Percentiles rank a stretch among this genome's conserved stretches.
Evolutionary conservation across 2,797 vertebrate species (phyloP).

Genomic region (Cossypha polioptera): DNA sequence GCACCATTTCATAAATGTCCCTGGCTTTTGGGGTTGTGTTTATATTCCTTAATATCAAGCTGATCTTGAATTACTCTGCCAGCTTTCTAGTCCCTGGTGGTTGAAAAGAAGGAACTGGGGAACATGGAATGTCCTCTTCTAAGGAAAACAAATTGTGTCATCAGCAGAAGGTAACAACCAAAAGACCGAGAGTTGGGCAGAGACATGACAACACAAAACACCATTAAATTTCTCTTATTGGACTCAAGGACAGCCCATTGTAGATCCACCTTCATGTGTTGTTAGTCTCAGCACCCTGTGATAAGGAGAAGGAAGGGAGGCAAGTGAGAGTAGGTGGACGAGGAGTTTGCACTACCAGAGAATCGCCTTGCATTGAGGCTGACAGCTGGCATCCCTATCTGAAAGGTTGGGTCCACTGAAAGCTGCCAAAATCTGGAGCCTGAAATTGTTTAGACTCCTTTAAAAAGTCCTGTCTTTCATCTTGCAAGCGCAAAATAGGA

Average conservation of each 20-base stretch:
- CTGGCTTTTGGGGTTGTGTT: background rate
- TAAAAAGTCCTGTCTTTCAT: conserved; percentile 47
- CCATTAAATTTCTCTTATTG: background rate
- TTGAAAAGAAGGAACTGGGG: background rate
- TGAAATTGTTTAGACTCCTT: conserved; percentile 47
- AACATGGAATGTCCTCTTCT: background rate
- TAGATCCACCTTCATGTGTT: background rate
- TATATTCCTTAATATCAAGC: background rate
- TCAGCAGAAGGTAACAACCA: background rate
- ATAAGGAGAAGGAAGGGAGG: background rate
- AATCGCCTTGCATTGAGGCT: background rate
- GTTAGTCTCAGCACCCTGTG: background rate
- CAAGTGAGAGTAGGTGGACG: background rate
- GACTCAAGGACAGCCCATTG: background rate
- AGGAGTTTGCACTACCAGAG: background rate
- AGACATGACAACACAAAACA: background rate
- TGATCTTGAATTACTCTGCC: background rate
- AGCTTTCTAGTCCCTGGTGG: background rate
- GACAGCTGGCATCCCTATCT: conserved; percentile 25
- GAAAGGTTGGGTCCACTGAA: conserved; percentile 15
- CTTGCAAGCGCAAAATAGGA: conserved; percentile 29
- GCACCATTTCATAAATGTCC: background rate
- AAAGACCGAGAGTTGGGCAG: background rate
- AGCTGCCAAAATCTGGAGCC: conserved; percentile 35
- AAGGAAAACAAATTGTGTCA: background rate